Evolutionary conservation across 1,140 invertebrate species (phyloP), one percentile per base, ranked within the genome.

Genomic region (Drosophila jambulina): DNA sequence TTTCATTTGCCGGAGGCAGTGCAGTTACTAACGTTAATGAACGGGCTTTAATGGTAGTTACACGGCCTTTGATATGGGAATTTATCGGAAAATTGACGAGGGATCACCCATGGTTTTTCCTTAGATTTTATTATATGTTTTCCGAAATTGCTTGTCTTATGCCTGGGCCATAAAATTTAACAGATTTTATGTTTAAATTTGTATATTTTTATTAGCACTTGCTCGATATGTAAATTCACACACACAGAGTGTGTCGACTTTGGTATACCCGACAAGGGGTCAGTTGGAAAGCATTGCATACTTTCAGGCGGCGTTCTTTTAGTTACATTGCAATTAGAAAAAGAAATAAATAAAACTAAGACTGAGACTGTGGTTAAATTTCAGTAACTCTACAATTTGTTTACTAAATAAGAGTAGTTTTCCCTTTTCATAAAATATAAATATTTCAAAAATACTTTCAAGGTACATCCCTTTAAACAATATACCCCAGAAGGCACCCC

Each of bases 121-220:
- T 25, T 61, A 25, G 34, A 34, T 56, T 56, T n/a, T 38, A 38
- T 25, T 56, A 38, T 53, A 45, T 61, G 56, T 23, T 51, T 19
- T 32, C 46, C 36, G 29, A 63, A 69, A 79, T 74, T 42, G 63
- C 34, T 75, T 57, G 46, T 76, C 71, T 62, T 58, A 53, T 58
- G 54, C 62, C 49, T 51, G 19, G 53, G 69, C 56, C 72, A 84
- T 88, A 88, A 90, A 90, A 88, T 81, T 61, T 62, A 81, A 65
- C 78, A 75, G 80, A 90, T 88, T 88, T 88, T 83, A 87, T 88
- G 84, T 78, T 68, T 62, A 88, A 86, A 80, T 87, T 88, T 87
- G 80, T 84, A 90, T 87, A 78, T 88, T 88, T 88, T 88, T 88
- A 90, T 88, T 88, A 84, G 85, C 84, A 84, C 84, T 84, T 90